Percentiles rank a stretch among this genome's conserved stretches.
phyloP scores from a whole-genome alignment of 2,888 invertebrate species.

The Idaea biselata region DNA sequence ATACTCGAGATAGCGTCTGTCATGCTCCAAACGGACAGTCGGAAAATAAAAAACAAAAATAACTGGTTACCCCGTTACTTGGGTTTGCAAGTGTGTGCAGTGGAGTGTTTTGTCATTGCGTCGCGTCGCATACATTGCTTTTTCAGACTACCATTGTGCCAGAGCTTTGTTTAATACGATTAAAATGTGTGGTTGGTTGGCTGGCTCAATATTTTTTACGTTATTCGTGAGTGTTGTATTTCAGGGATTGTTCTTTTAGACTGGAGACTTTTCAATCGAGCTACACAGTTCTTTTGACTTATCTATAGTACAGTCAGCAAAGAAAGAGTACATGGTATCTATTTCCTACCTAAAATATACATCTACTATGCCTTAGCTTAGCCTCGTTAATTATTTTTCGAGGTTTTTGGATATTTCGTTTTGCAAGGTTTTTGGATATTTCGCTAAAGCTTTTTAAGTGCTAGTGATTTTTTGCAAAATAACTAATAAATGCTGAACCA shows the following conservation, averaged over 20 bases:
- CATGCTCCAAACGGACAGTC: slow-evolving; percentile 35
- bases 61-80: not conserved
- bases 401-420: no score
- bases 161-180: not conserved
- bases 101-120: not conserved
- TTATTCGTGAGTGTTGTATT: not conserved
- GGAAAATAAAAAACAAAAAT: not conserved
- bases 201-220: not conserved
- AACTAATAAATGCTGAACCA: no score
- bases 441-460: not conserved
- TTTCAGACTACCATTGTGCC: not conserved
- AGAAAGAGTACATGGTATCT: no score
- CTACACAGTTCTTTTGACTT: no score
- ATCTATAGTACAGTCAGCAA: no score
- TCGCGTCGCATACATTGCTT: not conserved
- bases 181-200: not conserved
- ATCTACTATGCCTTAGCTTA: no score
- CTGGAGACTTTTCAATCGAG: no score
- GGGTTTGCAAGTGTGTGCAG: not conserved
- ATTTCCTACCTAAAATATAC: no score
- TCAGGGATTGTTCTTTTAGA: no score
- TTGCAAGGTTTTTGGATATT: no score
- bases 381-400: no score
- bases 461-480: no score
- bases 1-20: slow-evolving; percentile 44